Percentiles rank a stretch among this genome's conserved stretches.
Evolutionary conservation across 2,888 invertebrate genomes (phyloP).

Genomic region (Phytoseiulus persimilis): DNA sequence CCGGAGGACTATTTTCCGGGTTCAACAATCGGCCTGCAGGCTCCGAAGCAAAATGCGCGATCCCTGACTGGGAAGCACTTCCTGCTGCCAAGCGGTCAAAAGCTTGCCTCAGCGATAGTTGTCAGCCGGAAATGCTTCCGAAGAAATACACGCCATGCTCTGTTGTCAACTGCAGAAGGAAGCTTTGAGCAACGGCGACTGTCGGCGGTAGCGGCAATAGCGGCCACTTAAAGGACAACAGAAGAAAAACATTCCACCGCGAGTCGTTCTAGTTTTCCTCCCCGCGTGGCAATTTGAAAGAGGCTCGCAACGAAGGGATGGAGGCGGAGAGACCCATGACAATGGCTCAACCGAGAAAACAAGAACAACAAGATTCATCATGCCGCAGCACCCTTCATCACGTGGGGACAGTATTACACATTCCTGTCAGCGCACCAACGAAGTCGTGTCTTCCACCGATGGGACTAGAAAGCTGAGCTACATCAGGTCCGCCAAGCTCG

Average conservation of each 20-base stretch:
- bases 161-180: background rate
- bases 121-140: background rate
- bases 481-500: too few relatives aligned
- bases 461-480: too few relatives aligned
- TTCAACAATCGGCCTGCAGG: too few relatives aligned
- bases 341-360: background rate
- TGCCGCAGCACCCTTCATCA: background rate
- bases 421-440: too few relatives aligned
- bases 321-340: background rate
- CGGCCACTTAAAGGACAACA: background rate
- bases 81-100: background rate
- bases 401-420: too few relatives aligned
- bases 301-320: background rate
- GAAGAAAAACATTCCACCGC: background rate
- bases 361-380: background rate
- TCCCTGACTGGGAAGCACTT: background rate
- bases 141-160: background rate
- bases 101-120: background rate
- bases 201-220: background rate
- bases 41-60: background rate
- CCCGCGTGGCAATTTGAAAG: background rate
- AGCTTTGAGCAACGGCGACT: too few relatives aligned
- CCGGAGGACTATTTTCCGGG: too few relatives aligned
- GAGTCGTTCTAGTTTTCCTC: background rate
- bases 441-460: too few relatives aligned